Evolutionary conservation across 2,888 invertebrate genomes (phyloP), one percentile per base, ranked within the genome.

Genomic region (Leucoma salicis): DNA sequence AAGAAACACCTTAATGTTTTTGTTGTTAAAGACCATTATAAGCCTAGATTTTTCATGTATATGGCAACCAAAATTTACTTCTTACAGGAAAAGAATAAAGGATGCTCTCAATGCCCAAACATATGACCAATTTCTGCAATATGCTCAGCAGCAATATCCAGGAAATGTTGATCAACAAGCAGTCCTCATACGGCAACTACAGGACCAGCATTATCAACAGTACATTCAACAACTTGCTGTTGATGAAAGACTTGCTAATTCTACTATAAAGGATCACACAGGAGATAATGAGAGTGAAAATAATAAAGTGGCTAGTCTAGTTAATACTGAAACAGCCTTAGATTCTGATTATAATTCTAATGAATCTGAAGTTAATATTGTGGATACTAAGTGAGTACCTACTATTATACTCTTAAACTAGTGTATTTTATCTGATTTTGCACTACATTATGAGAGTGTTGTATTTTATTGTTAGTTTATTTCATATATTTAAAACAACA

Each of bases 181-280:
- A 0, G 93, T 96, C 29, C 90, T 99, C 15, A 97, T 99, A 43
- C 92, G 95, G 41, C 99, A 99, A 74, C 88, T 99, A 32, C 99
- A 99, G 84, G 99, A 99, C 64, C 98, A 99, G 71, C 99, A 99
- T 82, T 99, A 98, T 78, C 97, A 98, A 74, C 99, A 99, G 73
- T 99, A 99, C 79, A 98, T 99, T 93, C 97, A 98, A 66, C 99
- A 99, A 78, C 88, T 99, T 27, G 94, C 93, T 0, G 87, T 91
- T 1, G 85, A 88, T 46, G 75, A 85, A 42, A 59, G 86, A 47
- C 70, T 87, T 14, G 82, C 85, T 3, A 84, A 82, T 48, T 78
- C 82, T 0, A 81, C 70, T 47, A 66, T 86, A 18, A 73, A 69
- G 4, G 73, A 73, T 38, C 57, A 59, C 1, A 14, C 35, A 0